Evolutionary conservation across 37 sponge, comb jelly and placozoan species (phyloP).

Genomic region (Bolinopsis microptera): DNA sequence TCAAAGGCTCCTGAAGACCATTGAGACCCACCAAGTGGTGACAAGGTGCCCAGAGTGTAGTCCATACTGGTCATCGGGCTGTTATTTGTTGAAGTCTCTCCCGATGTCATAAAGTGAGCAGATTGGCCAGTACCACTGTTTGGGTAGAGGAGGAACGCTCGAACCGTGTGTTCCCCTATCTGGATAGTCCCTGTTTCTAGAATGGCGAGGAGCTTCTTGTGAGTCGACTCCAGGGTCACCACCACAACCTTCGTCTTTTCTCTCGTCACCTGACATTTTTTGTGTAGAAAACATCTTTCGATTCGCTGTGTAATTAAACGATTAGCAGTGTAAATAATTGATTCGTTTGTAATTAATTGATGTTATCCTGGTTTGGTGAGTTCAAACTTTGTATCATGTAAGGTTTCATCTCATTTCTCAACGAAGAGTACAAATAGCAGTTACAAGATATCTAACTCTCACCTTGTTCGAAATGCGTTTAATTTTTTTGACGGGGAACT

Average conservation of each 20-base stretch:
- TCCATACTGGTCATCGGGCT: not conserved
- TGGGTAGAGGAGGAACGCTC: conserved; percentile 59
- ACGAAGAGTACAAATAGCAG: too few relatives aligned
- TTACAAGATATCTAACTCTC: too few relatives aligned
- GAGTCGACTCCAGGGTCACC: conserved; percentile 43
- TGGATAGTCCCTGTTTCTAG: conserved; percentile 28
- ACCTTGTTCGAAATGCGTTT: conserved; percentile 56
- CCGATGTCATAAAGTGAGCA: not conserved
- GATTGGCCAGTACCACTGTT: not conserved
- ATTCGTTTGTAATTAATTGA: too few relatives aligned
- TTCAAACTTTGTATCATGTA: too few relatives aligned
- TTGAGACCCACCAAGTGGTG: not conserved
- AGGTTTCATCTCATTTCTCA: too few relatives aligned
- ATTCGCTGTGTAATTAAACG: too few relatives aligned
- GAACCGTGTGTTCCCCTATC: conserved; percentile 22
- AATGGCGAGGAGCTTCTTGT: not conserved
- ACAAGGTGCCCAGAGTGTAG: not conserved
- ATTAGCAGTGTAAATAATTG: too few relatives aligned
- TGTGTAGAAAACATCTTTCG: too few relatives aligned
- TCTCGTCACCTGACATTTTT: conserved; percentile 41
- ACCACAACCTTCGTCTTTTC: conserved; percentile 50
- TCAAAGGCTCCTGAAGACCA: not conserved
- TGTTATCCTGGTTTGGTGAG: too few relatives aligned
- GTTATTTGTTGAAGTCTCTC: not conserved
- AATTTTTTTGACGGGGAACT: conserved; percentile 51